Evolutionary conservation across 2,113 vertebrate genomes (phyloP).

Genomic region (Nettapus auritus): DNA sequence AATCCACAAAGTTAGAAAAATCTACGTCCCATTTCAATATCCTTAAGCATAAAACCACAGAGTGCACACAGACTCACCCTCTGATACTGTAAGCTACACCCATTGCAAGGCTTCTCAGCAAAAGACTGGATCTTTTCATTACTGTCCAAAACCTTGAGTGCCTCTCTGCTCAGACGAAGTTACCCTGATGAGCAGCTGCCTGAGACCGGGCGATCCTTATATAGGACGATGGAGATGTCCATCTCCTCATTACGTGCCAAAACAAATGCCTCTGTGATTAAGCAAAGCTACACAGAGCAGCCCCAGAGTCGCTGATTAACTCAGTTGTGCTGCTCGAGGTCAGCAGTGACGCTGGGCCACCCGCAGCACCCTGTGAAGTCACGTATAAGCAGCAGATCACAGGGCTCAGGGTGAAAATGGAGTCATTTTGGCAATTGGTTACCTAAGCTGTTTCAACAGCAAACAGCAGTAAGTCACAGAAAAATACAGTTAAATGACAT

Average conservation of each 20-base stretch:
- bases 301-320: conserved; percentile 49
- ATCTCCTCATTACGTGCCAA: background rate
- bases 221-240: background rate
- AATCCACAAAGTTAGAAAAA: background rate
- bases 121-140: background rate
- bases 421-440: background rate
- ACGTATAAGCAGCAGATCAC: accelerated
- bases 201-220: background rate
- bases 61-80: conserved; percentile 77
- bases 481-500: background rate
- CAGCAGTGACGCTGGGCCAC: accelerated
- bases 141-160: background rate
- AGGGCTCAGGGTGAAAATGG: background rate
- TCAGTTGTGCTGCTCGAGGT: accelerated
- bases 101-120: conserved; percentile 65
- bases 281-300: background rate
- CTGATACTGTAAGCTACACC: conserved; percentile 79
- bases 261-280: background rate
- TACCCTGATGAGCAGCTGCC: background rate
- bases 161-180: background rate
- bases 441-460: background rate
- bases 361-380: accelerated
- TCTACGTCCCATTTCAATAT: background rate
- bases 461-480: background rate
- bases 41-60: background rate